phyloP scores from a whole-genome alignment of 1,140 invertebrate genomes.

The Copidosoma floridanum region DNA sequence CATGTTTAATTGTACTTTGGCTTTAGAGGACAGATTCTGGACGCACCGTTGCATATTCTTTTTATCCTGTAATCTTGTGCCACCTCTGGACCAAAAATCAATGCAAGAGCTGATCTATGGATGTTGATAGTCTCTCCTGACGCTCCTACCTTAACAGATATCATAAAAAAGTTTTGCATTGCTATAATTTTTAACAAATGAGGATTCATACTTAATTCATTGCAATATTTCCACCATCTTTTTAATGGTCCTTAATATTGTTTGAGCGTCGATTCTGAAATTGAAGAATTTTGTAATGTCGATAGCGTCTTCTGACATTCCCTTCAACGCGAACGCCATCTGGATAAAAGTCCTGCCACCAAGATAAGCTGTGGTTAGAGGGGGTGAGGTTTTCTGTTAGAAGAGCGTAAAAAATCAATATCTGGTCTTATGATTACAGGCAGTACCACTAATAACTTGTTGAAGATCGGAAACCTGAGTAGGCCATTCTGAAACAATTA shows the following conservation, averaged over 20 bases:
- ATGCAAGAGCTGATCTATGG: conserved; percentile 12
- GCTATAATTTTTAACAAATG: not conserved
- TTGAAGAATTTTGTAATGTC: conserved; percentile 20
- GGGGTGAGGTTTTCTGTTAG: conserved; percentile 26
- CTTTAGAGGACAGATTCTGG: conserved; percentile 25
- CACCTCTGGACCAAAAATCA: not conserved
- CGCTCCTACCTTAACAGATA: conserved; percentile 16
- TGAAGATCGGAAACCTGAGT: conserved; percentile 36
- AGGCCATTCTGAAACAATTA: conserved; percentile 29
- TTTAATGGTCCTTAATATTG: no score
- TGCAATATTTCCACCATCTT: not conserved
- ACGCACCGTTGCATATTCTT: conserved; percentile 31
- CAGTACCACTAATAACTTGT: conserved; percentile 18
- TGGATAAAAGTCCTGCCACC: conserved; percentile 15
- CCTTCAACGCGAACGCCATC: not conserved
- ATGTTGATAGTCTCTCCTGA: conserved; percentile 2
- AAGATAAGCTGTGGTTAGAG: not conserved
- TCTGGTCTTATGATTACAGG: conserved; percentile 29
- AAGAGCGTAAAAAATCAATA: conserved; percentile 24
- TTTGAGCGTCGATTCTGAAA: no score
- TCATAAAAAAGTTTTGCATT: conserved; percentile 13
- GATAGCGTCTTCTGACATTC: conserved; percentile 11
- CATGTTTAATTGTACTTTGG: conserved; percentile 33
- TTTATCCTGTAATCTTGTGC: conserved; percentile 19
- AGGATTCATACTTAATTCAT: not conserved